A percentile compares a stretch with the other conserved stretches of the same genome.
phyloP scores from a whole-genome alignment of 2,797 vertebrate species.

The Spatula versicolor region DNA sequence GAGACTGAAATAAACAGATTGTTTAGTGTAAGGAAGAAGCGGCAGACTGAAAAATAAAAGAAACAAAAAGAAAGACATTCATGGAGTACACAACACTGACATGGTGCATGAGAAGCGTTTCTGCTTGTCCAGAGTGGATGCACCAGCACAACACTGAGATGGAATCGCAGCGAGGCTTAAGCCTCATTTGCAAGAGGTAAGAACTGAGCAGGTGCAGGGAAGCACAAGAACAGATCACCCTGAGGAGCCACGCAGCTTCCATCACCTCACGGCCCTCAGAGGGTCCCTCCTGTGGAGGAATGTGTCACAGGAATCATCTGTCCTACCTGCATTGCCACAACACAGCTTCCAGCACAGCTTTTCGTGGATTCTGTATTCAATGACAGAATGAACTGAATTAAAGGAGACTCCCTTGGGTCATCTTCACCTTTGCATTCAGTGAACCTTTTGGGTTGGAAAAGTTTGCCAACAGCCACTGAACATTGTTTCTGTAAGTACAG shows the following conservation, averaged over 20 bases:
- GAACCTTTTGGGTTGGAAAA: background rate
- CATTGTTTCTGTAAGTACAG: accelerated
- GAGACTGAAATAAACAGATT: background rate
- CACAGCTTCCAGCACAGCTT: background rate
- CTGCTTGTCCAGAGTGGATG: background rate
- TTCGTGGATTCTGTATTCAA: background rate
- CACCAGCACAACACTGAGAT: background rate
- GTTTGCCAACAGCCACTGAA: background rate
- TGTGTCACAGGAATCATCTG: background rate
- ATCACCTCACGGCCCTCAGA: background rate
- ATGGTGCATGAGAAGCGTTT: background rate
- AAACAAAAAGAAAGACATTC: background rate
- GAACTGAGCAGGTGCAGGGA: background rate
- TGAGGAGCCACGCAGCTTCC: background rate
- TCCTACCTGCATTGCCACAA: background rate
- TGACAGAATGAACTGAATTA: background rate
- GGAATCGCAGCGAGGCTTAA: background rate
- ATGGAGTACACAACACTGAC: background rate
- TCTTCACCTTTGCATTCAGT: background rate
- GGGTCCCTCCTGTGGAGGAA: background rate
- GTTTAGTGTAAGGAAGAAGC: background rate
- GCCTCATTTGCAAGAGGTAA: background rate
- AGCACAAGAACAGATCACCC: background rate
- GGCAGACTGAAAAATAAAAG: no score
- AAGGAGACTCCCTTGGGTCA: background rate